Evolutionary conservation across 2,797 vertebrate species (phyloP).

Genomic region (Oryzias sinensis): DNA sequence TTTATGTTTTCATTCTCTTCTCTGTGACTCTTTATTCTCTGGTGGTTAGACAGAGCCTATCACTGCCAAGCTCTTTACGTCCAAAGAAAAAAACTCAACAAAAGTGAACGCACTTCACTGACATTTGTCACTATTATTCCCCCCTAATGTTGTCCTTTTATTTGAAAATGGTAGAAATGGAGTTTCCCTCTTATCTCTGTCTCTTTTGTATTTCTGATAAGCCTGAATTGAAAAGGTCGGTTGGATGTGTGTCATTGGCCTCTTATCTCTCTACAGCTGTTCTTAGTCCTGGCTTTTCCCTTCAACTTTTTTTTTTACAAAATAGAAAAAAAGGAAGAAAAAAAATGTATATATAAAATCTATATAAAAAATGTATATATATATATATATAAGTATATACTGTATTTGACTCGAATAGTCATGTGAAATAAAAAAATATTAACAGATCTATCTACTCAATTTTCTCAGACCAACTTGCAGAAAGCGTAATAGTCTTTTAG

Average conservation of each 20-base stretch:
- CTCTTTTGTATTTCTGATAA: slow-evolving; percentile 42
- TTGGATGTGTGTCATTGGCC: slow-evolving; percentile 30
- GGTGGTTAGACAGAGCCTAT: slow-evolving; percentile 16
- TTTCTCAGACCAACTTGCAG: background rate
- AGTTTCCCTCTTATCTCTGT: slow-evolving; percentile 33
- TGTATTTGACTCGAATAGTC: slow-evolving; percentile 2
- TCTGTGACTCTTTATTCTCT: background rate
- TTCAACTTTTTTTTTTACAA: slow-evolving; percentile 1
- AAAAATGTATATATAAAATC: too few species aligned
- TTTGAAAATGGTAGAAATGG: slow-evolving; percentile 57
- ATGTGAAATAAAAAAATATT: slow-evolving; percentile 8
- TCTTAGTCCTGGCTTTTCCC: background rate
- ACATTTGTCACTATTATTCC: slow-evolving; percentile 70
- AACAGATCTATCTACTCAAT: slow-evolving; percentile 15
- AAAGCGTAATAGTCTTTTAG: background rate
- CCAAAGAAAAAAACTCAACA: slow-evolving; percentile 8
- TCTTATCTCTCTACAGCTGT: slow-evolving; percentile 16
- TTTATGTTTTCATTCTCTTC: slow-evolving; percentile 1
- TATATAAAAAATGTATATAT: too few species aligned
- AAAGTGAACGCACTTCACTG: slow-evolving; percentile 49
- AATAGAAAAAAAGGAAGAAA: background rate
- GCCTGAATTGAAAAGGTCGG: slow-evolving; percentile 55
- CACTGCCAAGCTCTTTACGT: slow-evolving; percentile 52
- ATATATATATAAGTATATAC: background rate
- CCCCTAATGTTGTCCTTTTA: slow-evolving; percentile 45